Base-by-base conservation (phyloP, 2,888 invertebrate genomes). In the Girardia tigrina region DNA sequence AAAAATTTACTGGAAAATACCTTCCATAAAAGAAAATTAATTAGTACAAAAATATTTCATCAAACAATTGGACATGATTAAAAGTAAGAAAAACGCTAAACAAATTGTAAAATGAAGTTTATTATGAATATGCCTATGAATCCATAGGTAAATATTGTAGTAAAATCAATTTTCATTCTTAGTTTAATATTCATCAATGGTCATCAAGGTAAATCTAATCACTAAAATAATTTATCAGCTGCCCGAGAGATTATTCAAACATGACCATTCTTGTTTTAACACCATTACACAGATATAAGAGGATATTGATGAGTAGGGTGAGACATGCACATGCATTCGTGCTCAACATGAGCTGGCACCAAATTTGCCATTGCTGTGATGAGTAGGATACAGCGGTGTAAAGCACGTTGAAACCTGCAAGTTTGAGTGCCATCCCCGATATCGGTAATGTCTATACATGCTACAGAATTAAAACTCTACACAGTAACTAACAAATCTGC, bases 341-440 rank as follows among this genome's bases (percentile, higher is more conserved):
- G 56, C 56, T 56, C 56, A 56, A 56, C n/a, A n/a, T 56, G n/a
- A 56, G 56, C n/a, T 56, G 56, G 56, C 56, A 56, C 56, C 56
- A 56, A 56, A 56, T 8, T 56, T 12, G 56, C 56, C 56, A 56
- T 56, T 56, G 56, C 12, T 36, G 16, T 56, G 56, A 56, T 56
- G 56, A 56, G 56, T 56, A 56, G 56, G 56, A 56, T 56, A 56
- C 56, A n/a, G n/a, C n/a, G n/a, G n/a, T 20, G 56, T n/a, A 8
- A 6, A 16, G n/a, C 56, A n/a, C 23, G 56, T 56, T 23, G 23
- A 23, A 56, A 56, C 56, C 23, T 56, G 56, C 56, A 2, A 4
- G 23, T n/a, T 20, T 56, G 56, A 56, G n/a, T 56, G 56, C 56
- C 56, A 56, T 56, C 56, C 56, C 56, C 23, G 56, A 56, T 56